Percentiles rank a stretch among this genome's conserved stretches.
Evolutionary conservation across 2,113 vertebrate species (phyloP).

Genomic region (Scomber scombrus): DNA sequence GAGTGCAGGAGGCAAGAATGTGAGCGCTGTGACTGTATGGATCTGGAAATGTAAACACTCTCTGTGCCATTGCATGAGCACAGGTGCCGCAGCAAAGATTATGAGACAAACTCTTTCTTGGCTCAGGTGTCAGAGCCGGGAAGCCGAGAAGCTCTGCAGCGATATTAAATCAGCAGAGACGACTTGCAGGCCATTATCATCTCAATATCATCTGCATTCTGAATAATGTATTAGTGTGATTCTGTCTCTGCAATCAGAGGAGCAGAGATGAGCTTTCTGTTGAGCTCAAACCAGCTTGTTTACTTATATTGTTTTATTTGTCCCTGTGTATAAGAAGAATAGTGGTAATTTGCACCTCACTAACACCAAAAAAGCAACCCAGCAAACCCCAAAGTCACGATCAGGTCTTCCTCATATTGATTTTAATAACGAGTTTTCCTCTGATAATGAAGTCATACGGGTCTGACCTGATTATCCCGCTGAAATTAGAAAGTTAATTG

Average conservation of each 20-base stretch:
- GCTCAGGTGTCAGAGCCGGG: slow-evolving; percentile 57
- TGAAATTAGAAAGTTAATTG: slow-evolving; percentile 78
- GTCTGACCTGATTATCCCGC: slow-evolving; percentile 62
- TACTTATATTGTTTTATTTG: not conserved
- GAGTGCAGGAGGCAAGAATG: slow-evolving; percentile 29
- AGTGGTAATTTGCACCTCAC: not conserved
- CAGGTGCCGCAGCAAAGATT: slow-evolving; percentile 57
- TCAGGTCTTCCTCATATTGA: slow-evolving; percentile 47
- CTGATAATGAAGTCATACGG: slow-evolving; percentile 62
- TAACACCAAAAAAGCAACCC: slow-evolving; percentile 5
- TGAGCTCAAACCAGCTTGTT: not conserved
- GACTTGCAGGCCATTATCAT: slow-evolving; percentile 39
- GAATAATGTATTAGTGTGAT: slow-evolving; percentile 56
- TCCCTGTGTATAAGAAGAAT: not conserved
- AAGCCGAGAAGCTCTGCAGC: slow-evolving; percentile 8
- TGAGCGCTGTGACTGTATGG: not conserved
- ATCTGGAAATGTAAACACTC: slow-evolving; percentile 51
- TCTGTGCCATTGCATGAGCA: slow-evolving; percentile 28
- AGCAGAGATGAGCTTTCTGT: slow-evolving; percentile 16
- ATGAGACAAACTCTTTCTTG: slow-evolving; percentile 27
- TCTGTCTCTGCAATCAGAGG: not conserved
- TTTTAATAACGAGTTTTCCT: slow-evolving; percentile 61
- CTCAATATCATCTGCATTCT: slow-evolving; percentile 52
- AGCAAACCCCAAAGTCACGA: slow-evolving; percentile 16
- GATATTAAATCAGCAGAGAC: slow-evolving; percentile 66